A percentile compares a stretch with the other conserved stretches of the same genome.
phyloP scores from a whole-genome alignment of 2,888 invertebrate species.

The Carpatolechia fugitivella region DNA sequence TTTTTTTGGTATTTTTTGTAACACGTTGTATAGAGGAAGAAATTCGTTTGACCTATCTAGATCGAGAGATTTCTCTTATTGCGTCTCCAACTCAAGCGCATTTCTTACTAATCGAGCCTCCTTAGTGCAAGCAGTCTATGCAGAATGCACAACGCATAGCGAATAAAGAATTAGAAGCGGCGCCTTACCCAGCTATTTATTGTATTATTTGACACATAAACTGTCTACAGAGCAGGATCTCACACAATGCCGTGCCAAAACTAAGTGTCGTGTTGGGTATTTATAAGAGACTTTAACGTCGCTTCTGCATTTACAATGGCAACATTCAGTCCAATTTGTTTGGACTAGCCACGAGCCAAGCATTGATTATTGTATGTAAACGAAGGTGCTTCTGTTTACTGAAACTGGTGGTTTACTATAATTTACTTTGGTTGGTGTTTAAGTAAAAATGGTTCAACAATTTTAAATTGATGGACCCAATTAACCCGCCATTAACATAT shows the following conservation, averaged over 20 bases:
- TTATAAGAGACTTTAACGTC: neutral
- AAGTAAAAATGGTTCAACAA: too few relatives aligned
- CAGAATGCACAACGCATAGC: slow-evolving; percentile 44
- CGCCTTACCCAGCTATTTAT: slow-evolving; percentile 62
- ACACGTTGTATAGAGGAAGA: too few relatives aligned
- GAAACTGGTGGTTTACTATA: too few relatives aligned
- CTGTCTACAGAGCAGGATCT: slow-evolving; percentile 13
- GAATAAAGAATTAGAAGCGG: slow-evolving; percentile 65
- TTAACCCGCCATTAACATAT: too few relatives aligned
- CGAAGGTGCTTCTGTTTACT: too few relatives aligned
- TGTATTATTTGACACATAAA: slow-evolving; percentile 39
- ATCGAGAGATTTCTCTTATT: neutral
- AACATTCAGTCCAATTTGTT: neutral
- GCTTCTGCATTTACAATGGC: neutral
- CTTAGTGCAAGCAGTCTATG: slow-evolving; percentile 7
- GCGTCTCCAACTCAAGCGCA: neutral
- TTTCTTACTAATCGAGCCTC: slow-evolving; percentile 15
- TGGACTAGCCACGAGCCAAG: neutral
- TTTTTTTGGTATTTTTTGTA: too few relatives aligned
- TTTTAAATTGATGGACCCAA: too few relatives aligned
- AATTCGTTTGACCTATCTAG: too few relatives aligned
- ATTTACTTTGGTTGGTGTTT: too few relatives aligned
- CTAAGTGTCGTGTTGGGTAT: slow-evolving; percentile 5
- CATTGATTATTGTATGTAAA: neutral
- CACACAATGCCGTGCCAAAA: slow-evolving; percentile 11